Percentiles rank a stretch among this genome's conserved stretches.
Evolutionary conservation across 2,113 vertebrate genomes (phyloP).

Genomic region (Clarias batrachus): DNA sequence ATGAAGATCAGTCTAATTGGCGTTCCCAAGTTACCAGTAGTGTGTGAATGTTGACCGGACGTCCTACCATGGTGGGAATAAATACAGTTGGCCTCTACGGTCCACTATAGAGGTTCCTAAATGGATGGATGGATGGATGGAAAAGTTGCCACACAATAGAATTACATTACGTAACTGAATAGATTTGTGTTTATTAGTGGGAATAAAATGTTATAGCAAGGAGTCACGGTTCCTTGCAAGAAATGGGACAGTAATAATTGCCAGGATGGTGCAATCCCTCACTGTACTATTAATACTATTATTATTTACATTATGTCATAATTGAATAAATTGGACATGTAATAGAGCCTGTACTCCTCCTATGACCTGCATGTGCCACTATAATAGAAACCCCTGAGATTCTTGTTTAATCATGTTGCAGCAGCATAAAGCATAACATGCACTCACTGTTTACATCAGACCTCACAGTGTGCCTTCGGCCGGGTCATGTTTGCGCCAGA

Average conservation of each 20-base stretch:
- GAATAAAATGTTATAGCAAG: not conserved
- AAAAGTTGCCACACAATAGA: no score
- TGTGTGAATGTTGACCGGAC: no score
- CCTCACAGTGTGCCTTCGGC: not conserved
- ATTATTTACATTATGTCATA: not conserved
- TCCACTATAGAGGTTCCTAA: no score
- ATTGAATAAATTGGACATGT: not conserved
- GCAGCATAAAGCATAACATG: not conserved
- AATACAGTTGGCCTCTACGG: no score
- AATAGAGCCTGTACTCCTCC: not conserved
- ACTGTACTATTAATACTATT: not conserved
- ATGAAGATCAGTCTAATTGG: no score
- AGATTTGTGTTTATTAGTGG: not conserved
- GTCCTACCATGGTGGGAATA: no score
- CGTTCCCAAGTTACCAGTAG: no score
- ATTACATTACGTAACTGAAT: no score
- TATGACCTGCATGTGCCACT: not conserved
- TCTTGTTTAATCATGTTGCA: not conserved
- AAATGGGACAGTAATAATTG: not conserved
- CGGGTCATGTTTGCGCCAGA: not conserved
- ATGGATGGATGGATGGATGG: no score
- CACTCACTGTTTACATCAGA: not conserved
- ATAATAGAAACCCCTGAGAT: not conserved
- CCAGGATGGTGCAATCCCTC: not conserved
- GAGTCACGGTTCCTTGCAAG: not conserved